phyloP scores from a whole-genome alignment of 2,888 invertebrate genomes.

The Harmothoe impar region DNA sequence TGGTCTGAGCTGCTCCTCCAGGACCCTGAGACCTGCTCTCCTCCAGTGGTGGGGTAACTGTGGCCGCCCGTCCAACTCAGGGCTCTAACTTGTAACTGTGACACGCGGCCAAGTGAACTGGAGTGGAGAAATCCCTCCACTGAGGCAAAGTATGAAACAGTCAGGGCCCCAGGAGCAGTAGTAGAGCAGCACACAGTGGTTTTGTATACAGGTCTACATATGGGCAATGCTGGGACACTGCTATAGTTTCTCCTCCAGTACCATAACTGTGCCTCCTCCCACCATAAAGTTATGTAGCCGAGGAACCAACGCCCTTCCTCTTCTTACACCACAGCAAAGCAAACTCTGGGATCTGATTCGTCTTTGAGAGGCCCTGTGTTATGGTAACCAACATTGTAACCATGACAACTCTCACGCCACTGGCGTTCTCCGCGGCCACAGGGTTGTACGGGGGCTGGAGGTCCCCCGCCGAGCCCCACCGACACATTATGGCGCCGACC shows the following conservation, averaged over 20 bases:
- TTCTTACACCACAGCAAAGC: not conserved
- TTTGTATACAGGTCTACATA: not conserved
- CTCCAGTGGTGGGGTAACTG: not conserved
- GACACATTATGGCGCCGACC: not conserved
- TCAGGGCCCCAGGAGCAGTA: not conserved
- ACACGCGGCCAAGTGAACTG: not conserved
- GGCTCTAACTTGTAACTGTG: not conserved
- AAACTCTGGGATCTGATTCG: not conserved
- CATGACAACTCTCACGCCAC: slow-evolving; percentile 24
- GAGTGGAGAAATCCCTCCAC: not conserved
- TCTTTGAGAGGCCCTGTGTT: not conserved
- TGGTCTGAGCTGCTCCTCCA: not conserved
- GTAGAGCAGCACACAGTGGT: not conserved
- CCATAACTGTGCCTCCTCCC: not conserved
- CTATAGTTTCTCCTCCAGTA: not conserved
- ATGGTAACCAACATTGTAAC: not conserved
- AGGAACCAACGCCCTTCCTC: slow-evolving; percentile 12
- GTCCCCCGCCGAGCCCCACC: not conserved
- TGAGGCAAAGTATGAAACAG: slow-evolving; percentile 2
- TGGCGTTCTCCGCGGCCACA: not conserved
- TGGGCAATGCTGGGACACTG: no score
- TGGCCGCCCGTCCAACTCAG: not conserved
- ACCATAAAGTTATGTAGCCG: not conserved
- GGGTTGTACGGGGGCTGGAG: not conserved
- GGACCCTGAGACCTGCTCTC: not conserved